Evolutionary conservation across 1,140 invertebrate species (phyloP), one percentile per base, ranked within the genome.

Genomic region (Temnothorax nylanderi): DNA sequence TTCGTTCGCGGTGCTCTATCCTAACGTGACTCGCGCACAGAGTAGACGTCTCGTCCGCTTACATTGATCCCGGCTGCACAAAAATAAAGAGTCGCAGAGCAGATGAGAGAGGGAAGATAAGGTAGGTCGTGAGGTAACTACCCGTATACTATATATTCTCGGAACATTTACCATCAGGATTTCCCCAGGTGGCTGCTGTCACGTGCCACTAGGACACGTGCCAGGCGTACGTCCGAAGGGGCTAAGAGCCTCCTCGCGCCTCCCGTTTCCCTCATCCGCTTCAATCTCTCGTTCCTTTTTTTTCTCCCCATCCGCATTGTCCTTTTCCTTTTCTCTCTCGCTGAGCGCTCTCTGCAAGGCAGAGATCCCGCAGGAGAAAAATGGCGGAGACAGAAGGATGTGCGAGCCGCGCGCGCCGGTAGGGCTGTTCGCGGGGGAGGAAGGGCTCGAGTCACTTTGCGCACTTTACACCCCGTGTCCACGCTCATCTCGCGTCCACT

Each of bases 161-260:
- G 67, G 75, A 88, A 89, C 88, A 89, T 89, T 89, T 89, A 88
- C 88, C 81, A 89, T 75, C 65, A 72, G 88, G 86, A 88, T 89
- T 89, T 85, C 88, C 87, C 88, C 87, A 85, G 88, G 81, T 88
- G 88, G 87, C 71, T 78, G 87, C 88, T 89, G 88, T 89, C 88
- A 89, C 87, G 88, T 88, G 74, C 81, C 87, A 78, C 82, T 85
- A 82, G 76, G 76, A 84, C 87, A 86, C 76, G 85, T 89, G 88
- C 85, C 87, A 89, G 85, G 89, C 80, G 78, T 89, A 84, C 74
- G 77, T 87, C 85, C 64, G 69, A 86, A 54, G 87, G 71, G 81
- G 76, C 87, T 82, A 62, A 88, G 75, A 87, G 74, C 64, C 21
- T 64, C 72, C 78, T 74, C 84, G 47, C 44, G 34, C 62, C 58